Evolutionary conservation across 2,888 invertebrate species (phyloP), one percentile per base, ranked within the genome.

Genomic region (Himalopsyche tibetana): DNA sequence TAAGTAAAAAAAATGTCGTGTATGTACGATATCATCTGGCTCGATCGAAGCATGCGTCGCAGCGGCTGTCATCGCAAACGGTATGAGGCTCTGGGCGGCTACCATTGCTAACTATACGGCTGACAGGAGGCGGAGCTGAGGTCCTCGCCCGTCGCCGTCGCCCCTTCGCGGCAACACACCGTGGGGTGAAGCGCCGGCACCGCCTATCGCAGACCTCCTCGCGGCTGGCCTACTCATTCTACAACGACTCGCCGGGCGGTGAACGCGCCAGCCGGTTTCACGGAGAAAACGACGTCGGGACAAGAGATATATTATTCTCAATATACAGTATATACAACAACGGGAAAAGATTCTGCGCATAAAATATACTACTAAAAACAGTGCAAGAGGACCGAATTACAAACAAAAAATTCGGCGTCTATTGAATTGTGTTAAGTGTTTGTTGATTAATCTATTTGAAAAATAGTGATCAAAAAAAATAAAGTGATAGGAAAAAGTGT

Each of bases 21-120:
- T 63, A 36, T 74, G 9, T 74, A 74, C 36, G 74, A 15, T 74
- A 74, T 74, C 74, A 36, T 74, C 11, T 28, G 6, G 74, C 74
- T 15, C 74, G 38, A 74, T 74, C 74, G 74, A 38, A 74, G 36
- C 74, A 36, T 36, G 74, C 74, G 74, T 74, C 74, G 12, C 38
- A 74, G 74, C 74, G 74, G 74, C 74, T 74, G 74, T 74, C 74
- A 74, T 36, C 74, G 74, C 38, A 19, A 36, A 74, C 74, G 74
- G 36, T 74, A 74, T 36, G 63, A 74, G 74, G 12, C 74, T 74
- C 36, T 74, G 74, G 74, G 74, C 74, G 74, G 74, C 74, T 74
- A 28, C 74, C 36, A 36, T 74, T 36, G 36, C 74, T 74, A 74
- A 74, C 74, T 36, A 74, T 28, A 36, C 38, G 74, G 28, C 74